Evolutionary conservation across 1,140 invertebrate genomes (phyloP), one percentile per base, ranked within the genome.

Genomic region (Drosophila bocqueti): DNA sequence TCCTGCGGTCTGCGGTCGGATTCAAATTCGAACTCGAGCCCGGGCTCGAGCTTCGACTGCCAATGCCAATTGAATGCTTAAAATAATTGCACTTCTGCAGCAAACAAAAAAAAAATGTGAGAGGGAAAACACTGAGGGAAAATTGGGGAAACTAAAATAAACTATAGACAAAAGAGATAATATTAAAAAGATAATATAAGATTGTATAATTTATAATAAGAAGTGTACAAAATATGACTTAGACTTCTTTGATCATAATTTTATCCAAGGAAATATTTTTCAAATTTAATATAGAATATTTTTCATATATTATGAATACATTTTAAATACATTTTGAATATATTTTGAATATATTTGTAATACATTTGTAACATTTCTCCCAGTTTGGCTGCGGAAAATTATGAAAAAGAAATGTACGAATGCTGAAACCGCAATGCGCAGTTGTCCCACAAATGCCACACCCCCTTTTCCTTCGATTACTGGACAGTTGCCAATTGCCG

Each of bases 1-100:
- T 84, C 78, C 78, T 89, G 84, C 81, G 85, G 85, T 89, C 74
- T 91, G 89, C 78, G 87, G 87, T 91, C 69, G 72, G 81, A 87
- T 78, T 69, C 75, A 43, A 69, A 61, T 46, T 54, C 62, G 38
- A 64, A 64, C 69, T 78, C 64, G 50, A 73, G 54, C 54, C 68
- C 40, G 24, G 71, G 34, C 83, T 66, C 29, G 50, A 74, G 54
- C 54, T 57, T 57, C 54, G 54, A 50, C 63, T 50, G 54, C 46
- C 71, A 73, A 74, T 74, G 38, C 71, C 68, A 91, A 91, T 91
- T 84, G 89, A 87, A 91, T 89, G 85, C 76, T 89, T 89, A 84
- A 79, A 89, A 89, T 89, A 89, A 89, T 89, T 91, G 87, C 74
- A 76, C 75, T 84, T 58, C 46, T 49, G 55, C 58, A 58, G 52